phyloP scores from a whole-genome alignment of 2,888 invertebrate genomes.

The Trachelus stipa region DNA sequence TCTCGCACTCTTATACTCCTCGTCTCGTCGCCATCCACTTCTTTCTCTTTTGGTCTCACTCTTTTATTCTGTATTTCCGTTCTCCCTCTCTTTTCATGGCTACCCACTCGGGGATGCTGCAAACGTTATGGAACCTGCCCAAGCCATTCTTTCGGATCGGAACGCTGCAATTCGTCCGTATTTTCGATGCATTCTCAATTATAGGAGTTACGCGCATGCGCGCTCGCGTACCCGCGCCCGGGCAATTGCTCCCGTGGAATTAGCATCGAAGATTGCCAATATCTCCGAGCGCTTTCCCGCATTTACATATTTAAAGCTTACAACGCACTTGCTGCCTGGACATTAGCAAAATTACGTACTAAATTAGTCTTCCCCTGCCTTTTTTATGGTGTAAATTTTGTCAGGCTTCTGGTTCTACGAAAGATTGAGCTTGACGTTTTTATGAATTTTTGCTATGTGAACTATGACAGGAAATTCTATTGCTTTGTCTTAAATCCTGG shows the following conservation, averaged over 20 bases:
- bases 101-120: neutral
- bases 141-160: constrained; percentile 1
- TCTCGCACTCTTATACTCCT: constrained; percentile 10
- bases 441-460: neutral
- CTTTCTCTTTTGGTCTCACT: neutral
- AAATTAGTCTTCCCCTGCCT: neutral
- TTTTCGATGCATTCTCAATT: neutral
- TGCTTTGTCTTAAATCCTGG: neutral
- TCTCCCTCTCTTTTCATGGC: neutral
- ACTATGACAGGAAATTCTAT: neutral
- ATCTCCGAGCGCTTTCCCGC: neutral
- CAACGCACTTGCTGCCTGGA: neutral
- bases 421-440: neutral
- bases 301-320: neutral
- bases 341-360: neutral
- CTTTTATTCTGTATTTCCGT: neutral
- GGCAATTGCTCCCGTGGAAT: neutral
- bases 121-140: neutral
- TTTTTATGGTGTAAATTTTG: neutral
- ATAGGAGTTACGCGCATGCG: neutral
- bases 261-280: neutral
- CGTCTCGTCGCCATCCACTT: neutral
- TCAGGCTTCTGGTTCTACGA: neutral
- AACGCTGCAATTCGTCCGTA: neutral
- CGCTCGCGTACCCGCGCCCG: neutral